Conservation (phyloP, 64 coral and sea anemone genomes). For the Montipora efflorescens region DNA sequence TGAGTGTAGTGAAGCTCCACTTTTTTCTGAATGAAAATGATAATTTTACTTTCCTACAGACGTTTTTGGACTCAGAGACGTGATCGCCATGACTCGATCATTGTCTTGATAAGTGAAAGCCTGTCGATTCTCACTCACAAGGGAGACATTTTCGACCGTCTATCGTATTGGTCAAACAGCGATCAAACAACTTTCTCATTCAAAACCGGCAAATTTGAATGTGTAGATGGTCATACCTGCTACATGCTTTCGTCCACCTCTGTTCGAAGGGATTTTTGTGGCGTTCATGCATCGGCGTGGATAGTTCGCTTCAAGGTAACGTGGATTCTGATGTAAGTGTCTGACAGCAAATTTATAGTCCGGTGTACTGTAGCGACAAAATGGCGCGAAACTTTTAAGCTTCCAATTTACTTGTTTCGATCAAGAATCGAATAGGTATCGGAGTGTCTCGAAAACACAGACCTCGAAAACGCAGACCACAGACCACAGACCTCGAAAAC, state of each 20-base stretch:
- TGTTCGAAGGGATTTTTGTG: not conserved
- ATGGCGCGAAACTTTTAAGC: no score
- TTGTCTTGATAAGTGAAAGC: slow-evolving; percentile 1
- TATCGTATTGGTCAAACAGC: no score
- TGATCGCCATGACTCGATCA: not conserved
- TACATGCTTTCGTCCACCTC: not conserved
- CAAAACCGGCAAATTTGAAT: slow-evolving; percentile 49
- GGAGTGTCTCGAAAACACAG: no score
- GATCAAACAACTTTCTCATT: not conserved
- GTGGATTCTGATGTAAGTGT: slow-evolving; percentile 14
- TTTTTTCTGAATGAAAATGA: not conserved
- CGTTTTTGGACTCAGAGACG: not conserved
- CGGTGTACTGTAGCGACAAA: no score
- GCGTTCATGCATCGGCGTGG: not conserved
- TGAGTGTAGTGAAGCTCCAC: not conserved
- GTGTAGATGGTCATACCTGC: not conserved
- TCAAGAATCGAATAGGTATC: no score
- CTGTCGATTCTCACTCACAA: slow-evolving; percentile 29
- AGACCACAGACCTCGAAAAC: no score
- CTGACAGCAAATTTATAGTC: no score
- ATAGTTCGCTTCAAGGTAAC: not conserved
- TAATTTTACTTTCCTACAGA: slow-evolving; percentile 21
- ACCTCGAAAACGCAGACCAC: no score
- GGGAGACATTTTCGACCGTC: not conserved
- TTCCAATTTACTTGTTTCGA: no score